Evolutionary conservation across 2,113 vertebrate species (phyloP).

Genomic region (Acanthisitta chloris): DNA sequence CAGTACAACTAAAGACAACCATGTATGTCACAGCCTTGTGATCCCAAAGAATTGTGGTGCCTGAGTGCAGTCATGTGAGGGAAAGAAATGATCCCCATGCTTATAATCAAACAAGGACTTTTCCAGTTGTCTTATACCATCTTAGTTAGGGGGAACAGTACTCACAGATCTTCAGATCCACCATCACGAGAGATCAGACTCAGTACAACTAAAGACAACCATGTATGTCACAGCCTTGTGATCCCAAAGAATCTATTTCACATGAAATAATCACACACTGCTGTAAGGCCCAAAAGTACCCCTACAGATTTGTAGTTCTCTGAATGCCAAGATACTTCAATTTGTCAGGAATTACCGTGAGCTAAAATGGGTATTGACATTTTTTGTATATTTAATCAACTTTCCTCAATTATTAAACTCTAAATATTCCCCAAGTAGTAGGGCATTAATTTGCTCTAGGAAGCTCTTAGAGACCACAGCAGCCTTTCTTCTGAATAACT

Average conservation of each 20-base stretch:
- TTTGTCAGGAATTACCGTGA: neutral
- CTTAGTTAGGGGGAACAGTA: neutral
- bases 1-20: neutral
- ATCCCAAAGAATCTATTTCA: neutral
- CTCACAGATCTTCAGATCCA: neutral
- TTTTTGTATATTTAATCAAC: slow-evolving; percentile 14
- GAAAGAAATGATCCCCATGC: neutral
- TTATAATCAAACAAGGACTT: neutral
- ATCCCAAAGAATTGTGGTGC: too few relatives aligned
- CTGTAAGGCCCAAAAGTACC: neutral
- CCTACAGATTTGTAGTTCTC: neutral
- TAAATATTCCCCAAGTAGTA: neutral
- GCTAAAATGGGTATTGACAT: neutral
- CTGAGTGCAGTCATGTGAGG: neutral
- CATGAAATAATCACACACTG: neutral
- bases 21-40: accelerated
- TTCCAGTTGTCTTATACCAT: neutral
- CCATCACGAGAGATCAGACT: neutral
- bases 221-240: accelerated
- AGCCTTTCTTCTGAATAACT: neutral
- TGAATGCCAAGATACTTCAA: neutral
- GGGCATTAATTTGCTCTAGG: neutral
- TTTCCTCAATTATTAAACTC: neutral
- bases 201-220: neutral
- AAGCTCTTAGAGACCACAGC: neutral